Base-by-base conservation (phyloP, 2,113 vertebrate genomes). In the Panthera uncia region DNA sequence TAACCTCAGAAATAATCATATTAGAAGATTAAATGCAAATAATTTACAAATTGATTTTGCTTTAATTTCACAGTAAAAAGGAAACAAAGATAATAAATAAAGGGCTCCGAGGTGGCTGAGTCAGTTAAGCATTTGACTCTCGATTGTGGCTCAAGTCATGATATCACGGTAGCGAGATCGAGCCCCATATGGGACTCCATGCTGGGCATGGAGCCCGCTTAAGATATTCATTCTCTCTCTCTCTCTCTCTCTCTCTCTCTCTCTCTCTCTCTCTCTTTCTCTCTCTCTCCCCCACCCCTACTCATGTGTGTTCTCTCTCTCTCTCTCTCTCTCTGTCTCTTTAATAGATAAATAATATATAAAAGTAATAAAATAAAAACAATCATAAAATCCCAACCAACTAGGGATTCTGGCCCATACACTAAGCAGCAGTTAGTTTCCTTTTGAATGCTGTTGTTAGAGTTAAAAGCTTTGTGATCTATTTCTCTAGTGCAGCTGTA, bases 51-150 rank as follows among this genome's bases (percentile, higher is more conserved):
- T 29, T 63, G 3, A 92, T 87, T 86, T 95, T 92, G 3, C 71
- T 61, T 95, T 86, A 84, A 92, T 65, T 78, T 97, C 33, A 16
- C 13, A 92, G 16, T 25, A 41, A 87, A 92, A 91, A 27, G 61
- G 0, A 93, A 76, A 66, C 45, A 91, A 55, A 96, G 83, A 71
- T 74, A 74, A 38, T 88, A 90, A 78, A 61, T 61, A 61, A 61
- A 61, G 57, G 57, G 21, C 57, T 61, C 57, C 8, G 9, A 21
- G 21, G 21, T 61, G 57, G 21, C 21, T 61, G 57, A 61, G 21
- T 61, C 8, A 7, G 57, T 61, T 21, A 61, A 61, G 21, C 57
- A 61, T 61, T 21, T 61, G 57, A 57, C 57, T 23, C 57, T 61
- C 3, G 21, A 61, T 61, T 61, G 57, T 61, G 57, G 21, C 57